Evolutionary conservation across 2,113 vertebrate species (phyloP).

Genomic region (Lagopus leucura): DNA sequence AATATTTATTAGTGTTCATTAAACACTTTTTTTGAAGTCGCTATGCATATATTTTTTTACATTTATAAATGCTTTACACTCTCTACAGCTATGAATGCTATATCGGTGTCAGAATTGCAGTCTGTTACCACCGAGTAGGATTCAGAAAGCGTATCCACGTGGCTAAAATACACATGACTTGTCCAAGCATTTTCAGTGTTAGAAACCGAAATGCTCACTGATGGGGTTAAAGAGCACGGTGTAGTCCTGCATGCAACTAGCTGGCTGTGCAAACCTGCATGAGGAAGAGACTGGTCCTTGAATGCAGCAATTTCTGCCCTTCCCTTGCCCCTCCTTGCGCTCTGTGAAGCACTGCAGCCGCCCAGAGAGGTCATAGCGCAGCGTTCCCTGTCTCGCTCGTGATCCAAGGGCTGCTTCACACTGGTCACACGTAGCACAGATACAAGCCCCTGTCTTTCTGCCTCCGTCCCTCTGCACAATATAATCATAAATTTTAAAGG

Average conservation of each 20-base stretch:
- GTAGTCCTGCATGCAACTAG: not conserved
- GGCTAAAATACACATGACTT: not conserved
- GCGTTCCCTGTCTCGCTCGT: accelerated
- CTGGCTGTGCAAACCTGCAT: not conserved
- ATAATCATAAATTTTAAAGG: not conserved
- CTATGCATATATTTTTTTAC: not conserved
- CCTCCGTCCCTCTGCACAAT: not conserved
- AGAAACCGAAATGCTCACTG: not conserved
- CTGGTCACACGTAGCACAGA: not conserved
- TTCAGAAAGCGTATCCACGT: not conserved
- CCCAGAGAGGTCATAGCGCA: not conserved
- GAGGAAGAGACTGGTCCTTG: not conserved
- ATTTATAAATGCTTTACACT: not conserved
- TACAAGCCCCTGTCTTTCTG: not conserved
- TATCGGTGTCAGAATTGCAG: not conserved
- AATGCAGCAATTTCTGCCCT: not conserved
- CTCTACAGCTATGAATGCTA: not conserved
- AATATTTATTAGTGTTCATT: not conserved
- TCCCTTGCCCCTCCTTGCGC: not conserved
- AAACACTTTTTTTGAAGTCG: not conserved
- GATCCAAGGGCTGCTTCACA: not conserved
- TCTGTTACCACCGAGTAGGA: not conserved
- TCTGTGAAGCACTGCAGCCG: not conserved
- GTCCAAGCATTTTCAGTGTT: not conserved
- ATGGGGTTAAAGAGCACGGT: not conserved